A percentile compares a stretch with the other conserved stretches of the same genome.
phyloP scores from a whole-genome alignment of 35 echinoderm and acorn worm species.

The Chiridota heheva region DNA sequence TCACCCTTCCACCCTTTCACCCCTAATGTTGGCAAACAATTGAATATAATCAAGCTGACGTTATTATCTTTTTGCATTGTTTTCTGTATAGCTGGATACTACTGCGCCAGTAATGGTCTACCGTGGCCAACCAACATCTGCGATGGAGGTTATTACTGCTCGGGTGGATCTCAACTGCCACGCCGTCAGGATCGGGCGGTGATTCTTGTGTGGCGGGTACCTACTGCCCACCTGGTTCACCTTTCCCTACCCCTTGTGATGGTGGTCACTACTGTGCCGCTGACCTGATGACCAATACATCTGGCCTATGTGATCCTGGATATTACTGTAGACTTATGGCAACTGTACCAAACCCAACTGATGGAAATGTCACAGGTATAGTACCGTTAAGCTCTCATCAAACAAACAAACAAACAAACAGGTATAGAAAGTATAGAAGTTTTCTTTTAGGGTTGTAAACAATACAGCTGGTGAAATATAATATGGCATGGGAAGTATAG shows the following conservation, averaged over 20 bases:
- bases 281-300: constrained; percentile 68
- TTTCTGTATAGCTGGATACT: constrained; percentile 64
- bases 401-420: no score
- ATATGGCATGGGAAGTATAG: no score
- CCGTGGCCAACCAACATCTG: constrained; percentile 68
- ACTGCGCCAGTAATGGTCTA: constrained; percentile 84
- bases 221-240: constrained; percentile 85
- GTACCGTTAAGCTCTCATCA: no score
- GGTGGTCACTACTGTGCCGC: constrained; percentile 83
- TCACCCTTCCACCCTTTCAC: no score
- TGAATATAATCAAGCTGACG: no score
- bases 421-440: no score
- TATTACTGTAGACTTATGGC: constrained; percentile 82
- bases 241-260: constrained; percentile 68
- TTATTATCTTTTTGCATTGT: no score
- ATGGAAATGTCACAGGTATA: constrained; percentile 90
- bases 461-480: no score
- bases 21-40: no score
- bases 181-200: constrained; percentile 68
- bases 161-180: constrained; percentile 56
- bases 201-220: constrained; percentile 70
- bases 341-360: constrained; percentile 74
- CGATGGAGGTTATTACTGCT: constrained; percentile 89
- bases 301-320: constrained; percentile 81
- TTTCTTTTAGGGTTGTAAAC: no score